phyloP scores from a whole-genome alignment of 1,140 invertebrate genomes.

The Leptopilina clavipes region DNA sequence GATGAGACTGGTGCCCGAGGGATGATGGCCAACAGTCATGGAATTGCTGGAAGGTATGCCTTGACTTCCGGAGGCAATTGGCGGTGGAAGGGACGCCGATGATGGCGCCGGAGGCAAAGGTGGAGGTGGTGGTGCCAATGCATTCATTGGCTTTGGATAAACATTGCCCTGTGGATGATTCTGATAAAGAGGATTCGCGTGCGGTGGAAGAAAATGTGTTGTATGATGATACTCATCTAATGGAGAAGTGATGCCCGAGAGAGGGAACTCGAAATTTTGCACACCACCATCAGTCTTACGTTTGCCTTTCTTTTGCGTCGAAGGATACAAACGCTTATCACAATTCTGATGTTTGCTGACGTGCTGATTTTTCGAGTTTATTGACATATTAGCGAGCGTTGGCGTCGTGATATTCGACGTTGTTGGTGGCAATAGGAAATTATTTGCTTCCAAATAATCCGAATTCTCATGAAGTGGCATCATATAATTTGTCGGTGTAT shows the following conservation, averaged over 20 bases:
- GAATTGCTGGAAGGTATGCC: constrained; percentile 57
- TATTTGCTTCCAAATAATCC: constrained; percentile 70
- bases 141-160: constrained; percentile 64
- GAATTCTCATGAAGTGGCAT: constrained; percentile 72
- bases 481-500: constrained; percentile 71
- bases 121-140: constrained; percentile 60
- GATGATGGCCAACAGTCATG: constrained; percentile 68
- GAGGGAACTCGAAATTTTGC: constrained; percentile 69
- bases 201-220: constrained; percentile 58
- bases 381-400: constrained; percentile 47
- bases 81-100: constrained; percentile 50
- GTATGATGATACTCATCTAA: constrained; percentile 71
- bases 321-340: constrained; percentile 62
- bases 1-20: constrained; percentile 77
- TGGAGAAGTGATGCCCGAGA: constrained; percentile 66
- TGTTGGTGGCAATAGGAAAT: constrained; percentile 64
- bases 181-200: constrained; percentile 67
- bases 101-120: constrained; percentile 51
- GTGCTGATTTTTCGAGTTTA: constrained; percentile 65
- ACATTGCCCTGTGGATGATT: constrained; percentile 68
- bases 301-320: constrained; percentile 68
- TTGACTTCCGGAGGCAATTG: constrained; percentile 45
- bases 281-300: constrained; percentile 61
- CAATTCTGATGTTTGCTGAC: constrained; percentile 61
- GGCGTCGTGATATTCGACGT: constrained; percentile 58